phyloP scores from a whole-genome alignment of 2,797 vertebrate species.

The Chloroceryle inda region DNA sequence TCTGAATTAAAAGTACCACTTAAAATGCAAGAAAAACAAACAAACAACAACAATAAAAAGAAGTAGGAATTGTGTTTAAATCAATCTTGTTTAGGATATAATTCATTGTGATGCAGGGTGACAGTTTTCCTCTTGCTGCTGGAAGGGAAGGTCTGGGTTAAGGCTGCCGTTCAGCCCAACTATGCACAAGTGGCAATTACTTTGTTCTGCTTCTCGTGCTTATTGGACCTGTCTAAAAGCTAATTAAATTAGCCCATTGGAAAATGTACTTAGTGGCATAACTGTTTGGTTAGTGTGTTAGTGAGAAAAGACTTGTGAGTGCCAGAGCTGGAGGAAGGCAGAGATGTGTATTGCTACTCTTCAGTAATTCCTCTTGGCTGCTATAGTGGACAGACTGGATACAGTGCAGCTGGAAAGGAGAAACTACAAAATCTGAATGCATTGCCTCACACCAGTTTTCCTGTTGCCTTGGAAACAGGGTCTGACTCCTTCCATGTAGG shows the following conservation, averaged over 20 bases:
- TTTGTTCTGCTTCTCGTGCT: not conserved
- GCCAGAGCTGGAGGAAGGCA: no score
- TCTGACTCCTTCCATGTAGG: not conserved
- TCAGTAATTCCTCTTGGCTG: not conserved
- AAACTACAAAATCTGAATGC: not conserved
- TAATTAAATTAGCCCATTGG: no score
- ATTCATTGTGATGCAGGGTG: not conserved
- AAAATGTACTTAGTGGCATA: no score
- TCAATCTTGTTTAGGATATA: fast-evolving
- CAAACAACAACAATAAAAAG: no score
- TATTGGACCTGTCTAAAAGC: not conserved
- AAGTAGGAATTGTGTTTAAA: not conserved
- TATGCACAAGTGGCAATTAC: fast-evolving
- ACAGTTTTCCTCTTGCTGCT: not conserved
- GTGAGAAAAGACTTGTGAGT: no score
- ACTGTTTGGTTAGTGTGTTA: no score
- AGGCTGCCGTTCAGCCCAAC: not conserved
- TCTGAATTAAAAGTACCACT: not conserved
- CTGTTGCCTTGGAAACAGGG: not conserved
- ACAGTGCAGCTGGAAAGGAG: not conserved
- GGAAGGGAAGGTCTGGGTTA: not conserved
- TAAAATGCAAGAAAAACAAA: not conserved
- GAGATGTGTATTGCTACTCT: no score
- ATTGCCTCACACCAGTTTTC: not conserved
- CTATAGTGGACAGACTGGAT: not conserved